These are phyloP conservation scores for Clistopyga incitator DNA, from an alignment of 2,888 invertebrate genomes.

Conservation along the genomic window DNA sequence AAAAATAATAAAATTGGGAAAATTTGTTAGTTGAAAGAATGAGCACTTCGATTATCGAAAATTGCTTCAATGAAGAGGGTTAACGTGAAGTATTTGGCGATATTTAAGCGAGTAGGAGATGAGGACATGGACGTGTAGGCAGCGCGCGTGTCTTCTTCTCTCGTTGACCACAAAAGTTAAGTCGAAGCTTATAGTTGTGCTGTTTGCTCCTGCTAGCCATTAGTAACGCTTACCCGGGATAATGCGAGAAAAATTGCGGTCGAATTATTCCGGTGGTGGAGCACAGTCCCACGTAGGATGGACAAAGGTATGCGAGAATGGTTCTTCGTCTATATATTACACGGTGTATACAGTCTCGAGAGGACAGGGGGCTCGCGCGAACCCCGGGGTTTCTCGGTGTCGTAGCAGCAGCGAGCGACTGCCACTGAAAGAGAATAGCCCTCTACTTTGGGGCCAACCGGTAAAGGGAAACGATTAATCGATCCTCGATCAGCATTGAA, in stretches of 20 bases:
- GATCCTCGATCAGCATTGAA: constrained; percentile 14
- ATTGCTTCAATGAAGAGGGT: neutral
- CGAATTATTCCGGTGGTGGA: constrained; percentile 77
- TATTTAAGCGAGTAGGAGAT: neutral
- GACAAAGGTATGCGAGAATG: constrained; percentile 70
- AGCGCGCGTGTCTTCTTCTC: constrained; percentile 38
- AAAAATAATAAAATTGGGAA: no score
- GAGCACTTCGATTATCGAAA: neutral
- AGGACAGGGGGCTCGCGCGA: constrained; percentile 38
- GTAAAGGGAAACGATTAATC: constrained; percentile 12
- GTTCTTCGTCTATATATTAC: constrained; percentile 46
- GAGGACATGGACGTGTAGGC: constrained; percentile 4
- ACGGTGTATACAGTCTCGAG: constrained; percentile 19
- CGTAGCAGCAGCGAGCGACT: neutral
- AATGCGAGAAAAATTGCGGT: constrained; percentile 80
- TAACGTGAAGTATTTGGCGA: neutral
- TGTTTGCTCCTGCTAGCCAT: constrained; percentile 68
- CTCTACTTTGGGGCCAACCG: constrained; percentile 1
- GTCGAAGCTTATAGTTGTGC: constrained; percentile 26
- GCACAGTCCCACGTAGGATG: constrained; percentile 59
- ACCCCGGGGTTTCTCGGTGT: constrained; percentile 44
- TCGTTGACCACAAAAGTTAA: constrained; percentile 35
- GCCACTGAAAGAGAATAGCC: constrained; percentile 19
- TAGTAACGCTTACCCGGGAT: constrained; percentile 80
- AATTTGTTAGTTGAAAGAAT: no score